Base-by-base conservation (phyloP, 2,888 invertebrate genomes). In the Encarsia formosa region DNA sequence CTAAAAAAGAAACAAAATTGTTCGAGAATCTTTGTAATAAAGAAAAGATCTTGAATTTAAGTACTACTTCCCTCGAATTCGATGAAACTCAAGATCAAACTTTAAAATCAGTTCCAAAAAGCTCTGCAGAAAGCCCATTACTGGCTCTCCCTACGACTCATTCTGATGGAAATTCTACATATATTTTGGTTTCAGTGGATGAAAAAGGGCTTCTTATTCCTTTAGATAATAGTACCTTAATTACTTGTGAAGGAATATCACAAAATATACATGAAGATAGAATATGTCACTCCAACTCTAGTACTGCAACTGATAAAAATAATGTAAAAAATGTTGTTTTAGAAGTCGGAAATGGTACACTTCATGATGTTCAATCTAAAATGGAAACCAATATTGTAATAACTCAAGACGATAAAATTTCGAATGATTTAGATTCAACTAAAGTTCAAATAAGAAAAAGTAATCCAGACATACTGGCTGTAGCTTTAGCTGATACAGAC, bases 401-500 rank as follows among this genome's bases (percentile, higher is more conserved):
- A 79, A 77, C 60, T 78, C 73, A 62, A 66, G 75, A 65, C 64
- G 48, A 41, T 61, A 6, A 58, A 63, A 20, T 61, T 64, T 41
- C 65, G 68, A 42, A 65, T 57, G 44, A n/a, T n/a, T 59, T 64
- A 4, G 35, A 44, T 43, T 39, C 63, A 5, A 56, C 65, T 2
- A 65, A 68, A 46, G 64, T 66, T 13, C 61, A 34, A 61, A 40
- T 66, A 64, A 45, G 67, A 64, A 3, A 66, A 71, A n/a, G n/a
- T 3, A 83, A 82, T 61, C 81, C 85, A 59, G 88, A 88, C 67
- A 85, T 88, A 59, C 74, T 88, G 38, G 86, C 88, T 15, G 87
- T 85, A 11, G 87, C 88, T 15, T 74, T 88, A 38, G 87, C 87
- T 1, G 85, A 85, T 63, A 85, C 86, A 18, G 87, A 87, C 67